phyloP scores from a whole-genome alignment of 2,888 invertebrate species.

The Synergus japonicus region DNA sequence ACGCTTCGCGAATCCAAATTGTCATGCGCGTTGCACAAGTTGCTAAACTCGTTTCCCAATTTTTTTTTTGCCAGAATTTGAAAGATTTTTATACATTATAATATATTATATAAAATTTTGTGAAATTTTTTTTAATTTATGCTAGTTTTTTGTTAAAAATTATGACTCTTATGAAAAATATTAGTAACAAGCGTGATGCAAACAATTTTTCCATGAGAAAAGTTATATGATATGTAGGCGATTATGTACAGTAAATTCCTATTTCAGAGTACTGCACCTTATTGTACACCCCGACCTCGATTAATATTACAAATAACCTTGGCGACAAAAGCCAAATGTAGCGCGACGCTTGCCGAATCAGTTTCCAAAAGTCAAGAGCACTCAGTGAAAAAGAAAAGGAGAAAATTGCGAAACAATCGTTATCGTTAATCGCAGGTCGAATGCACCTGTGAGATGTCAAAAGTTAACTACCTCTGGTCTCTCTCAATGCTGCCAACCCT shows the following conservation, averaged over 20 bases:
- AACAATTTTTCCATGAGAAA: too few relatives aligned
- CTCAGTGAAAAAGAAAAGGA: neutral
- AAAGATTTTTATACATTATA: too few relatives aligned
- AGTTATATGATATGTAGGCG: too few relatives aligned
- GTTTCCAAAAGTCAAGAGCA: neutral
- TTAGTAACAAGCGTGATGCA: too few relatives aligned
- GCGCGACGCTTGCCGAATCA: neutral
- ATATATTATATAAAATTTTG: too few relatives aligned
- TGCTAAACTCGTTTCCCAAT: neutral
- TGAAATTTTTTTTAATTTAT: too few relatives aligned
- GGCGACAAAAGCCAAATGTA: conserved; percentile 21
- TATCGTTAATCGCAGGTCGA: conserved; percentile 10
- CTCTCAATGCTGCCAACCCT: neutral
- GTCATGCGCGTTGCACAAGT: neutral
- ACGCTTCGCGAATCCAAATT: neutral
- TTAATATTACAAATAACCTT: neutral
- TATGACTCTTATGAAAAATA: too few relatives aligned
- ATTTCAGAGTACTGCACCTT: too few relatives aligned
- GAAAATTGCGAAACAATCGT: neutral
- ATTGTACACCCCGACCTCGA: neutral
- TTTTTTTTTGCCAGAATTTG: neutral
- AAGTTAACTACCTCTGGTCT: neutral
- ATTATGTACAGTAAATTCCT: too few relatives aligned
- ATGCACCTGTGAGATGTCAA: conserved; percentile 22
- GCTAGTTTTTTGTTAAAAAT: too few relatives aligned